A percentile compares a stretch with the other conserved stretches of the same genome.
Evolutionary conservation across 2,888 invertebrate genomes (phyloP).

Genomic region (Nasonovia ribisnigri): DNA sequence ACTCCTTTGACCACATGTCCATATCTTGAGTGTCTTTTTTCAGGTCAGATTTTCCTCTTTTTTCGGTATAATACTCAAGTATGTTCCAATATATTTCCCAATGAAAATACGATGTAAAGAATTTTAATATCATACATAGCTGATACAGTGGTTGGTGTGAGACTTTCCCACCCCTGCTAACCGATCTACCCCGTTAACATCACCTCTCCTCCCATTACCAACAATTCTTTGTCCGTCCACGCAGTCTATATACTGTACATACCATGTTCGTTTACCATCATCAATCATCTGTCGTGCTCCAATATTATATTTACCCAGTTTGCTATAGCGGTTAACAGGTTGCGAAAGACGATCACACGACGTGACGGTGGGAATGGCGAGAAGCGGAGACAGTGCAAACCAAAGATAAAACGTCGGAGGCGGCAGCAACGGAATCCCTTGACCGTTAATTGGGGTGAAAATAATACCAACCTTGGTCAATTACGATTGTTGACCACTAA

Average conservation of each 20-base stretch:
- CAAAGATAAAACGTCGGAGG: background rate
- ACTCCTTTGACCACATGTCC: background rate
- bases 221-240: background rate
- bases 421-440: background rate
- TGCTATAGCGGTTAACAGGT: background rate
- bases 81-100: background rate
- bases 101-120: background rate
- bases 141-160: background rate
- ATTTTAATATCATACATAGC: background rate
- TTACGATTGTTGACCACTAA: background rate
- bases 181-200: background rate
- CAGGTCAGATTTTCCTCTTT: background rate
- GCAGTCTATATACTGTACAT: background rate
- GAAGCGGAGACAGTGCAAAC: background rate
- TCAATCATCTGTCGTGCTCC: background rate
- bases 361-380: too few species aligned
- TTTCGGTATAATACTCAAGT: background rate
- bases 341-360: background rate
- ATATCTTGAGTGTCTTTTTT: background rate
- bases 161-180: background rate
- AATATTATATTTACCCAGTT: background rate
- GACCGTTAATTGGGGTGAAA: constrained; percentile 18
- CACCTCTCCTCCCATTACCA: background rate
- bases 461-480: background rate
- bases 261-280: background rate